Conservation (phyloP, 2,113 vertebrate genomes). For the Clupea harengus region DNA sequence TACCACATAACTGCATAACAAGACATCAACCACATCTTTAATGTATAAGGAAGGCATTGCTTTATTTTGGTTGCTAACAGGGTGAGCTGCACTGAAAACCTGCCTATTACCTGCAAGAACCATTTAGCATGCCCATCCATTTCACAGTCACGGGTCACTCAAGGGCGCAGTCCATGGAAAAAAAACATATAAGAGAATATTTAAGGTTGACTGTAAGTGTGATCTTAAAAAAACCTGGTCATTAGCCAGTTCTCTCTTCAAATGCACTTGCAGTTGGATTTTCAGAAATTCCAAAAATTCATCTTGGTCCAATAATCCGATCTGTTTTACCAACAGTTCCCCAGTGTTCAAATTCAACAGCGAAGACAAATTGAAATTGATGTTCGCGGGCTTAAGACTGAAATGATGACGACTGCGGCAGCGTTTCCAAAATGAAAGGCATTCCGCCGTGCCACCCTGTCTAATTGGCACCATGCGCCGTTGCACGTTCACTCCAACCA, state of each 20-base stretch:
- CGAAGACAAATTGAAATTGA: neutral
- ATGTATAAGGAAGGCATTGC: neutral
- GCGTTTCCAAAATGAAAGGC: constrained; percentile 37
- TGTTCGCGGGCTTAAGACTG: neutral
- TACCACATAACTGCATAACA: neutral
- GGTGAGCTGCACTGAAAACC: neutral
- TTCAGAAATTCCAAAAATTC: neutral
- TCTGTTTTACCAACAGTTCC: neutral
- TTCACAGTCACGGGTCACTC: no score
- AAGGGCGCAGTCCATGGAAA: neutral
- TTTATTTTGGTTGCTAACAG: neutral
- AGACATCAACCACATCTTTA: neutral
- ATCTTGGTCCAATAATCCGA: neutral
- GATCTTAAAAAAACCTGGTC: neutral
- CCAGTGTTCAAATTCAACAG: neutral
- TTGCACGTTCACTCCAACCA: constrained; percentile 28
- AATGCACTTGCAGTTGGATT: neutral
- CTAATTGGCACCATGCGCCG: constrained; percentile 31
- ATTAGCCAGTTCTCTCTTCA: neutral
- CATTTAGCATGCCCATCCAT: no score
- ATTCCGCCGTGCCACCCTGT: constrained; percentile 9
- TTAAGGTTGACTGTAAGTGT: neutral
- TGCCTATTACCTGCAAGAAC: neutral
- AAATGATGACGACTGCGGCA: neutral
- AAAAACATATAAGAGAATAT: neutral